A percentile compares a stretch with the other conserved stretches of the same genome.
phyloP scores from a whole-genome alignment of 2,113 vertebrate species.

The Siphamia tubifer region DNA sequence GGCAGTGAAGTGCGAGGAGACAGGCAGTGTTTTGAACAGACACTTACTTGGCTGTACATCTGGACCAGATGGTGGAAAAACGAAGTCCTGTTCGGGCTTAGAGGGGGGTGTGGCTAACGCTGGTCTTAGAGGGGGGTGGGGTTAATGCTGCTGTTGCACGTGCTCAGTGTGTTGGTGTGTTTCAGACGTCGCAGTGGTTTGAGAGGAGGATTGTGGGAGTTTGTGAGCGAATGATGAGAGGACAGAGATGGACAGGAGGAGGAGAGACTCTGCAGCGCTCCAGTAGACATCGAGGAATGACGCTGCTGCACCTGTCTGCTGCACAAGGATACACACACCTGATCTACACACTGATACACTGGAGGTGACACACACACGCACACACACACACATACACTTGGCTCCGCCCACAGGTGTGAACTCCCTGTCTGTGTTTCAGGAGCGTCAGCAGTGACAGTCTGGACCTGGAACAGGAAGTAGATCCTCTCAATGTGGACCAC shows the following conservation, averaged over 20 bases:
- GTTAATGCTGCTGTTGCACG: too few species aligned
- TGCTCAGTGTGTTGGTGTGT: too few species aligned
- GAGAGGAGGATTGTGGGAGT: conserved; percentile 87
- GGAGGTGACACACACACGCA: too few species aligned
- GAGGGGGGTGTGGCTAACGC: too few species aligned
- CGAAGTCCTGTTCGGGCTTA: too few species aligned
- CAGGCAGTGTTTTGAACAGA: too few species aligned
- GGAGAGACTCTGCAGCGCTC: conserved; percentile 80
- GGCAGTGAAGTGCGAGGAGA: too few species aligned
- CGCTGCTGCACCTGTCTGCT: conserved; percentile 88
- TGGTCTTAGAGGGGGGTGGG: too few species aligned
- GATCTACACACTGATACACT: conserved; percentile 86
- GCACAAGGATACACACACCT: conserved; percentile 90
- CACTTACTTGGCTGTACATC: too few species aligned
- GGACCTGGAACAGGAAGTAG: conserved; percentile 90
- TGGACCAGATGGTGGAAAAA: too few species aligned
- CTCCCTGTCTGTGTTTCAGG: conserved; percentile 51
- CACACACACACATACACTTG: too few species aligned
- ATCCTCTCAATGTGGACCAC: conserved; percentile 93
- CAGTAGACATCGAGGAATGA: conserved; percentile 88
- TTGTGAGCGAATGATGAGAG: conserved; percentile 87
- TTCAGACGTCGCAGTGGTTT: conserved; percentile 78
- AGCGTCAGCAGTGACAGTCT: conserved; percentile 81
- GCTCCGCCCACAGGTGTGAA: not conserved
- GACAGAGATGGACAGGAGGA: conserved; percentile 70